These are phyloP conservation scores for Acanthacorydalis orientalis DNA, from an alignment of 2,888 invertebrate species.

Conservation along the genomic window DNA sequence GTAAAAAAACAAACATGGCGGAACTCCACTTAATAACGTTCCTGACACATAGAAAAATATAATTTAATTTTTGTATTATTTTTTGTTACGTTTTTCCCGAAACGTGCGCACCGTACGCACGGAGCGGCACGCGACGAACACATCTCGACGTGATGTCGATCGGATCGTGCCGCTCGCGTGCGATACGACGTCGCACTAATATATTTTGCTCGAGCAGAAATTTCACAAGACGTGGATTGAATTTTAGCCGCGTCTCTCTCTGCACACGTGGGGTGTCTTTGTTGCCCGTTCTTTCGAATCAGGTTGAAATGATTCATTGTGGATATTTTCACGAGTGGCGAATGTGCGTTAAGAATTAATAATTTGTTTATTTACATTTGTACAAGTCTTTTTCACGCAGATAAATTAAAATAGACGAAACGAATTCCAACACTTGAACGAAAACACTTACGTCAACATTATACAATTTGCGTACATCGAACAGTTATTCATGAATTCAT, in stretches of 20 bases:
- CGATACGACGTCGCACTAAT: neutral
- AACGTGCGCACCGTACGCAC: slow-evolving; percentile 5
- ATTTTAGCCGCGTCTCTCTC: slow-evolving; percentile 1
- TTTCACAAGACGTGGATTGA: slow-evolving; percentile 7
- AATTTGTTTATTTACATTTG: too few relatives aligned
- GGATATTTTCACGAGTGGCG: too few relatives aligned
- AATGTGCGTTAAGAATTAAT: too few relatives aligned
- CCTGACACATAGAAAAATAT: slow-evolving; percentile 24
- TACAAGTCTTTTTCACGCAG: too few relatives aligned
- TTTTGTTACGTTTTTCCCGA: slow-evolving; percentile 14
- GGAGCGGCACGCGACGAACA: neutral
- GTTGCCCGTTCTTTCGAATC: neutral
- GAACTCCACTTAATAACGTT: slow-evolving; percentile 21
- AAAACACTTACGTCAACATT: too few relatives aligned
- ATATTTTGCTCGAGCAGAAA: slow-evolving; percentile 7
- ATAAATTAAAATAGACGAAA: too few relatives aligned
- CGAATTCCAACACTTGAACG: too few relatives aligned
- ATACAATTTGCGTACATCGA: too few relatives aligned
- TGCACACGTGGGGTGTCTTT: slow-evolving; percentile 2
- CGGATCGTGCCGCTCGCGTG: neutral
- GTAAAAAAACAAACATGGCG: slow-evolving; percentile 18
- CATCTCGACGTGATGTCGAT: neutral
- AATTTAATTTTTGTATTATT: slow-evolving; percentile 24
- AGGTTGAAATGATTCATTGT: too few relatives aligned
- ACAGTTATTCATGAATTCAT: too few relatives aligned